Conservation (phyloP, 2,888 invertebrate genomes). For the Cybosia mesomella region DNA sequence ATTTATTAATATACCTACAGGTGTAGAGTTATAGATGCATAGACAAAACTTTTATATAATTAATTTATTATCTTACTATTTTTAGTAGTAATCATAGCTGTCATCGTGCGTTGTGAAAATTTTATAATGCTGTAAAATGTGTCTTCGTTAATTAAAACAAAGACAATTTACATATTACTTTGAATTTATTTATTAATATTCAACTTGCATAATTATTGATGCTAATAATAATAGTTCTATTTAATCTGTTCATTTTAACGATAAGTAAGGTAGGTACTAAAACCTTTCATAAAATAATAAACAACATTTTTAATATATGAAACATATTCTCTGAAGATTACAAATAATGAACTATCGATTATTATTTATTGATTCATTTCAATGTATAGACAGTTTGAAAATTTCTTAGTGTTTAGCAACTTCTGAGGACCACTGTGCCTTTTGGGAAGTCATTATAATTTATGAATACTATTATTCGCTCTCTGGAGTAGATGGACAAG, state of each 20-base stretch:
- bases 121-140: slow-evolving; percentile 2
- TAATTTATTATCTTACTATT: slow-evolving; percentile 1
- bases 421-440: no score
- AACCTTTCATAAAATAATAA: no score
- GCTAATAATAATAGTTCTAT: background rate
- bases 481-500: no score
- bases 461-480: no score
- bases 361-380: no score
- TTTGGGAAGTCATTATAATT: no score
- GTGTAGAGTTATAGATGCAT: slow-evolving; percentile 48
- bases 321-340: no score
- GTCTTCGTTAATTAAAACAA: slow-evolving; percentile 1
- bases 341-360: no score
- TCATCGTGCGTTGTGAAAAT: background rate
- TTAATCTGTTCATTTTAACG: background rate
- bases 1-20: slow-evolving; percentile 75
- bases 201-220: background rate
- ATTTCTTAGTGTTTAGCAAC: no score
- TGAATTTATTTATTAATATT: background rate
- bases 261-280: no score
- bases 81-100: background rate
- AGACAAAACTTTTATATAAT: slow-evolving; percentile 28
- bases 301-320: no score
- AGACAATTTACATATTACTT: background rate
- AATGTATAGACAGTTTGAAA: no score